Percentiles rank a stretch among this genome's conserved stretches.
phyloP scores from a whole-genome alignment of 2,888 invertebrate species.

The Drosophila fungiperda region DNA sequence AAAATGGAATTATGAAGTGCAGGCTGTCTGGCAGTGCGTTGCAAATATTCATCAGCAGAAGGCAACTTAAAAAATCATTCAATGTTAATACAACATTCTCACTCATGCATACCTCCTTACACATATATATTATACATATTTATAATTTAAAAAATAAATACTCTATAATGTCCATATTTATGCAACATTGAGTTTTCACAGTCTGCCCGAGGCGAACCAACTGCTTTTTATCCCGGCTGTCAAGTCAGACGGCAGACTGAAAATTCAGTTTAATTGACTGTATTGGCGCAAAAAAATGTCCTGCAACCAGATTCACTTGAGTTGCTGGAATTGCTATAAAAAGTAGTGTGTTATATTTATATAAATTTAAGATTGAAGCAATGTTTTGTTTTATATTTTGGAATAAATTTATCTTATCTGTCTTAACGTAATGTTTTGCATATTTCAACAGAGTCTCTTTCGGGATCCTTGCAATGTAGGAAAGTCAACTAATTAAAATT shows the following conservation, averaged over 20 bases:
- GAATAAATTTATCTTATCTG: too few species aligned
- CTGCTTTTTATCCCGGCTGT: not conserved
- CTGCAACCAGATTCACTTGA: not conserved
- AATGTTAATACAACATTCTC: constrained; percentile 19
- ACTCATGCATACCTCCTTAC: not conserved
- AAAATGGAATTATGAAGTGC: constrained; percentile 69
- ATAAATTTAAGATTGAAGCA: not conserved
- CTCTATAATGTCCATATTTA: constrained; percentile 19
- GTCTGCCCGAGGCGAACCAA: not conserved
- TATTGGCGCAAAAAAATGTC: not conserved
- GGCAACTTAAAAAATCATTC: constrained; percentile 41
- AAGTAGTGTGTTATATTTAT: not conserved
- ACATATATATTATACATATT: not conserved
- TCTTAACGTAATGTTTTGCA: too few species aligned
- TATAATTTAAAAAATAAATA: constrained; percentile 10
- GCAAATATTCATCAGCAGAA: constrained; percentile 32
- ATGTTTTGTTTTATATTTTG: not conserved
- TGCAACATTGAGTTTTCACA: not conserved
- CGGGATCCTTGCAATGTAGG: too few species aligned
- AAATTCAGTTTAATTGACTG: constrained; percentile 21
- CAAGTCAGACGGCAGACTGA: not conserved
- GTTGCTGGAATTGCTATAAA: not conserved
- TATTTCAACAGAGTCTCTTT: not conserved
- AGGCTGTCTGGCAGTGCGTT: constrained; percentile 24
- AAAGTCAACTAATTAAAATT: constrained; percentile 3